Conservation (phyloP, 2,888 invertebrate genomes). For the Lamellibrachia satsuma region DNA sequence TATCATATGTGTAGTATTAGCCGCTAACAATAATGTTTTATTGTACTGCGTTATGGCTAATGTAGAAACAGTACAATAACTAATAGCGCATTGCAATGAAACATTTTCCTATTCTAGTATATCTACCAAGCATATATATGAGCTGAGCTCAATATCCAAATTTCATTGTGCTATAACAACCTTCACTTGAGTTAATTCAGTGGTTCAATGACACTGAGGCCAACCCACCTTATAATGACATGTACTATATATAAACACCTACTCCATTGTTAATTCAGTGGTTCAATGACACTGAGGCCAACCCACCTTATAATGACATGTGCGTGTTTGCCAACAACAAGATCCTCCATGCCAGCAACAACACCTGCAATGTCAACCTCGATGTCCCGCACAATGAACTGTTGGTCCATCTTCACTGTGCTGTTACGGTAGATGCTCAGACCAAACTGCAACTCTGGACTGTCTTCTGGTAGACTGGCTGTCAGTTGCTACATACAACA, state of each 20-base stretch:
- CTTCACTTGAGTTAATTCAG: no score
- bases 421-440: conserved; percentile 40
- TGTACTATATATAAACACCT: not conserved
- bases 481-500: conserved; percentile 38
- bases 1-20: no score
- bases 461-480: conserved; percentile 45
- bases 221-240: no score
- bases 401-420: conserved; percentile 41
- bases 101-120: no score
- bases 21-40: no score
- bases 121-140: no score
- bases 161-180: no score
- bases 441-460: conserved; percentile 51
- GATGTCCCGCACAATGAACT: conserved; percentile 46
- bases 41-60: no score
- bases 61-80: no score
- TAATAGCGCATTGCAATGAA: no score
- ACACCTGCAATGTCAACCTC: conserved; percentile 45
- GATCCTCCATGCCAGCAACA: not conserved
- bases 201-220: no score
- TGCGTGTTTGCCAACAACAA: not conserved
- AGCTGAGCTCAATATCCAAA: no score
- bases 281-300: not conserved
- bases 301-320: not conserved
- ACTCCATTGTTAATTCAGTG: not conserved